These are phyloP conservation scores for Oncopodura yosiiana DNA, from an alignment of 1,140 invertebrate species.

Conservation along the genomic window DNA sequence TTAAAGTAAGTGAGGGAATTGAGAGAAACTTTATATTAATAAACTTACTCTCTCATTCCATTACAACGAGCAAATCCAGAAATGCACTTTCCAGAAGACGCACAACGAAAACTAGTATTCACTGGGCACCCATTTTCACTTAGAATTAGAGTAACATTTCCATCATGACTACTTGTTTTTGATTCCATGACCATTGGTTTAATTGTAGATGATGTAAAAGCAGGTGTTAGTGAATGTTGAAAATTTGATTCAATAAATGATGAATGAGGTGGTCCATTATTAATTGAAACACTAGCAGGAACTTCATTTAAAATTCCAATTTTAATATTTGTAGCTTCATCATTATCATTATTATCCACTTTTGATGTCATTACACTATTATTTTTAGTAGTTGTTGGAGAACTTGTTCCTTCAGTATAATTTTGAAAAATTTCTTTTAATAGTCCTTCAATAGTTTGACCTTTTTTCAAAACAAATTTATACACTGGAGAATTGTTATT, in stretches of 20 bases:
- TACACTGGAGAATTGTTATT: constrained; percentile 31
- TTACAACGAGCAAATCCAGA: constrained; percentile 59
- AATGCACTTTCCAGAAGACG: constrained; percentile 53
- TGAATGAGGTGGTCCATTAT: neutral
- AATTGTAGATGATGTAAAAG: neutral
- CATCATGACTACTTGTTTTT: constrained; percentile 5
- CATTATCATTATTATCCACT: too few species aligned
- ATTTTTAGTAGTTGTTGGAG: neutral
- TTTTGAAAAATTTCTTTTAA: constrained; percentile 33
- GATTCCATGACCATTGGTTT: neutral
- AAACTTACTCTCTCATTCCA: constrained; percentile 58
- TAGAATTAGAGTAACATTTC: constrained; percentile 22
- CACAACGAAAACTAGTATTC: constrained; percentile 42
- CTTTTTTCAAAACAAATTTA: constrained; percentile 32
- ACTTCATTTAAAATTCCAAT: neutral
- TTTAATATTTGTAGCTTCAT: neutral
- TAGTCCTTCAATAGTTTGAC: constrained; percentile 32
- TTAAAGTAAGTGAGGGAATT: too few species aligned
- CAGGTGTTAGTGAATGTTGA: neutral
- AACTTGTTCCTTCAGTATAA: constrained; percentile 20
- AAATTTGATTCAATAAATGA: neutral
- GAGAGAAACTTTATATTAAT: constrained; percentile 26
- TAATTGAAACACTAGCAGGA: neutral
- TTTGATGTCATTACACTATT: neutral
- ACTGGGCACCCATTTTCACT: constrained; percentile 15